These are phyloP conservation scores for Erinaceus europaeus DNA, from an alignment of 2,113 vertebrate species.

Conservation along the genomic window DNA sequence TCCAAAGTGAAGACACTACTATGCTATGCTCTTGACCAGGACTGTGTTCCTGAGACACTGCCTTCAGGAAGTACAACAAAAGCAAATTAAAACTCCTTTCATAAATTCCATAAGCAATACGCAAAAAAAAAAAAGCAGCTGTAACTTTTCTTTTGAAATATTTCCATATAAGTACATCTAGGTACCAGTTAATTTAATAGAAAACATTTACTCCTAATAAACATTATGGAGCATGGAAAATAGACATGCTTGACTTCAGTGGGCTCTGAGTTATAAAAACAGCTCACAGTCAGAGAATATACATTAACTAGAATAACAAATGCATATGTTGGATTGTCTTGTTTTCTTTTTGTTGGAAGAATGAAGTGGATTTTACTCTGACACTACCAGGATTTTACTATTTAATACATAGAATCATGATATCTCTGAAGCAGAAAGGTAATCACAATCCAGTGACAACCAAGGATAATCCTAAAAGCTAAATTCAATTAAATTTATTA, in stretches of 20 bases:
- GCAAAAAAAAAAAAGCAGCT: neutral
- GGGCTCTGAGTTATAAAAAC: neutral
- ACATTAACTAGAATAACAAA: neutral
- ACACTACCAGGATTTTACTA: neutral
- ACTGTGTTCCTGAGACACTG: neutral
- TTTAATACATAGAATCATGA: neutral
- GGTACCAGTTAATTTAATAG: slow-evolving; percentile 16
- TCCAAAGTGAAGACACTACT: no score
- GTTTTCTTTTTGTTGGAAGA: neutral
- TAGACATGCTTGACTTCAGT: neutral
- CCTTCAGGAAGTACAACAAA: neutral
- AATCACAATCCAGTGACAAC: neutral
- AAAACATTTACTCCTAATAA: neutral
- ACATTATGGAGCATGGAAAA: neutral
- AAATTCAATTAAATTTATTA: neutral
- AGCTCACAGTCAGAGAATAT: neutral
- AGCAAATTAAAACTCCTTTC: neutral
- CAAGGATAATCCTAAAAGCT: neutral
- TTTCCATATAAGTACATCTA: neutral
- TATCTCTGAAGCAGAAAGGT: neutral
- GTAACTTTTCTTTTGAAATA: neutral
- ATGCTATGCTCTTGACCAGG: no score
- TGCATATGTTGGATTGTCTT: neutral
- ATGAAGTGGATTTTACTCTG: neutral
- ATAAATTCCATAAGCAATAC: neutral